Evolutionary conservation across 2,113 vertebrate genomes (phyloP).

Genomic region (Balaeniceps rex): DNA sequence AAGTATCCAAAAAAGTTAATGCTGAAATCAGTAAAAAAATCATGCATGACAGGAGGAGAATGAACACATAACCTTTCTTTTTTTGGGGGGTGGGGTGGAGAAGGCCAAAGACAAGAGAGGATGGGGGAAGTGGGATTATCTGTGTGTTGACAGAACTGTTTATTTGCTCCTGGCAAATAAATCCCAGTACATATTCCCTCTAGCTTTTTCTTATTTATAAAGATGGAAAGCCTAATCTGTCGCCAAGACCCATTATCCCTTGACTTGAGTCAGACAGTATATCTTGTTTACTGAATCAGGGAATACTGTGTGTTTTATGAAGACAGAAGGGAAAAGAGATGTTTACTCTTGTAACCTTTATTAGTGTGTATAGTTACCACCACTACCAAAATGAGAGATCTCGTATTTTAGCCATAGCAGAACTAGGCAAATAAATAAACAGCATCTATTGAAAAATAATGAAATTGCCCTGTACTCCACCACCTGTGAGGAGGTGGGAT

Average conservation of each 20-base stretch:
- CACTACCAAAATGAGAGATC: neutral
- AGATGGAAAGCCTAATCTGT: constrained; percentile 16
- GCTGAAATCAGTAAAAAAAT: constrained; percentile 48
- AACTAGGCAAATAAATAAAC: neutral
- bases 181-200: constrained; percentile 20
- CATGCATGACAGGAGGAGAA: constrained; percentile 45
- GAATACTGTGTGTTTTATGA: neutral
- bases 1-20: constrained; percentile 53
- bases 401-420: neutral
- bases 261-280: neutral
- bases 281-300: constrained; percentile 29
- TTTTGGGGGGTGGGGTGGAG: neutral
- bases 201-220: constrained; percentile 48
- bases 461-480: neutral
- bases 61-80: neutral
- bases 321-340: neutral
- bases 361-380: neutral
- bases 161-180: constrained; percentile 60
- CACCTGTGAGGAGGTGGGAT: neutral
- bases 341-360: neutral
- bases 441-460: neutral
- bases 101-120: neutral
- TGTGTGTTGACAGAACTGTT: constrained; percentile 56
- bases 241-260: neutral
- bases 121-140: neutral